A percentile compares a stretch with the other conserved stretches of the same genome.
phyloP scores from a whole-genome alignment of 2,888 invertebrate species.

The Microctonus hyperodae region DNA sequence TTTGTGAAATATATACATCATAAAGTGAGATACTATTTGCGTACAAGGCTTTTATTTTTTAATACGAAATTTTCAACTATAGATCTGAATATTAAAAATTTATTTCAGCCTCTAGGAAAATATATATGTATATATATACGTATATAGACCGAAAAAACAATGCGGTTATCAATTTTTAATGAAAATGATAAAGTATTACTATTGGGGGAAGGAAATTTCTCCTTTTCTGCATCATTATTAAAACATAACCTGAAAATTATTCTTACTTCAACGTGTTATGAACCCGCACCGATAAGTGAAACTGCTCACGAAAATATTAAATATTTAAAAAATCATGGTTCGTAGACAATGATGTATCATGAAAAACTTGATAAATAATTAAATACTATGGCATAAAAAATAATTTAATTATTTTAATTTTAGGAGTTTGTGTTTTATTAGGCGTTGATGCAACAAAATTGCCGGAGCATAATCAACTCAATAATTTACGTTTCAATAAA shows the following conservation, averaged over 20 bases:
- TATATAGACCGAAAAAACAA: too few species aligned
- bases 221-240: conserved; percentile 63
- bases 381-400: not conserved
- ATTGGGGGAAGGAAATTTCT: conserved; percentile 68
- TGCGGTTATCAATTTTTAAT: conserved; percentile 50
- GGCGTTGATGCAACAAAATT: conserved; percentile 66
- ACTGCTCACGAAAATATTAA: conserved; percentile 52
- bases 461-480: conserved; percentile 48
- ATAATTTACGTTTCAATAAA: conserved; percentile 57
- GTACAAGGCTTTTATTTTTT: too few species aligned
- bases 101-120: not conserved
- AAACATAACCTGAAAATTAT: conserved; percentile 50
- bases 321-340: conserved; percentile 53
- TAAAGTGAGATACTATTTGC: too few species aligned
- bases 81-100: not conserved
- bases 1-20: too few species aligned
- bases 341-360: conserved; percentile 38
- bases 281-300: conserved; percentile 51
- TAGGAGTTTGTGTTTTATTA: conserved; percentile 64
- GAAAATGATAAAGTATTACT: conserved; percentile 59
- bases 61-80: not conserved
- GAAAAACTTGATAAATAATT: not conserved
- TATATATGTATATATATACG: too few species aligned
- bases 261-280: conserved; percentile 62
- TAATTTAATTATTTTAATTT: conserved; percentile 46